Evolutionary conservation across 1,140 invertebrate genomes (phyloP).

Genomic region (Drosophila rhopaloa): DNA sequence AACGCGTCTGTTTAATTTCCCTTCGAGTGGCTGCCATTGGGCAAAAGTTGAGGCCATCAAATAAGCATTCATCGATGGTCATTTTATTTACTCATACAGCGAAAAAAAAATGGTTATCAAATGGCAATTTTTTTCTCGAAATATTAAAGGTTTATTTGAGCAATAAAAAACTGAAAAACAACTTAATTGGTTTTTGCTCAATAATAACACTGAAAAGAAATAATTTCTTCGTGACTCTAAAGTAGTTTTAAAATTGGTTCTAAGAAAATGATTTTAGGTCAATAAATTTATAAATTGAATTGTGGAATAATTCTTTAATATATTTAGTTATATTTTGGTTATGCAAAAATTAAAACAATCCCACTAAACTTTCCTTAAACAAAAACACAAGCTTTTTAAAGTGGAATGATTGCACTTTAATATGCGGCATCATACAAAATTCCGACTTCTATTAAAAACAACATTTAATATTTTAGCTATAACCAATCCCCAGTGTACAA

Average conservation of each 20-base stretch:
- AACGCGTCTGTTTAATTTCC: conserved; percentile 7
- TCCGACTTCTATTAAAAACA: conserved; percentile 1
- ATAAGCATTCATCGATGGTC: conserved; percentile 10
- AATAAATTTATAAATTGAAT: no score
- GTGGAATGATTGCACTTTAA: no score
- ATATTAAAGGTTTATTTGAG: not conserved
- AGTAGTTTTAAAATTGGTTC: no score
- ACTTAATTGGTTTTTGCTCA: not conserved
- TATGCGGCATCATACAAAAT: not conserved
- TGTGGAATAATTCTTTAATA: no score
- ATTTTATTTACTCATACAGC: conserved; percentile 19
- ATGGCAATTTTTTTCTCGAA: not conserved
- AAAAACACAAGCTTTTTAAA: no score
- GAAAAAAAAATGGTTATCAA: not conserved
- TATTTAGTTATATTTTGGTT: no score
- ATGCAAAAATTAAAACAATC: no score
- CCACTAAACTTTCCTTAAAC: no score
- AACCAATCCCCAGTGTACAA: not conserved
- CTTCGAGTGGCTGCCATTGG: conserved; percentile 5
- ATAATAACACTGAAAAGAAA: no score
- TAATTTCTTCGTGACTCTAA: no score
- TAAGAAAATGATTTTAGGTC: no score
- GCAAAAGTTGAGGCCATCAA: conserved; percentile 13
- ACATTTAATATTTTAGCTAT: not conserved
- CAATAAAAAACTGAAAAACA: not conserved